Base-by-base conservation (phyloP, 2,888 invertebrate species). In the Galerucella nymphaeae region DNA sequence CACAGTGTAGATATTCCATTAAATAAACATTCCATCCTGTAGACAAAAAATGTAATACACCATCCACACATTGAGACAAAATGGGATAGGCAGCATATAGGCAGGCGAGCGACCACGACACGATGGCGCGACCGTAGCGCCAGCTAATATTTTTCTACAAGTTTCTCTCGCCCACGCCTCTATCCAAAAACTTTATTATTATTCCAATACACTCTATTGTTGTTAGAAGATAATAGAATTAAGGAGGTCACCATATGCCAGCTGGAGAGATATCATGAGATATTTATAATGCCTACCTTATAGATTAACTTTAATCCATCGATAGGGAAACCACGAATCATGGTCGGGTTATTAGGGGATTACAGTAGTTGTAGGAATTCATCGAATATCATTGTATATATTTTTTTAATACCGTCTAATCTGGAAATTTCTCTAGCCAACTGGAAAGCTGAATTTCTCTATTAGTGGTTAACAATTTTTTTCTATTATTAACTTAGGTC, bases 81-180 rank as follows among this genome's bases (percentile, higher is more conserved):
- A 69, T 69, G 62, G 69, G 69, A 62, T 69, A 69, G 63, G 69
- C 69, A 62, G 58, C 55, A 63, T 62, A 62, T 69, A 69, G 63
- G 69, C 69, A 62, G 58, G 45, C 58, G 50, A 62, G 42, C 57
- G 57, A 20, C 57, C 63, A 63, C 62, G 48, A 41, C 62, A 69
- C 45, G 38, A 23, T 41, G 69, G 42, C 69, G 55, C 58, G 58
- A 42, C 14, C 59, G 23, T 18, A 59, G 50, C 69, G 62, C 70
- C 70, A 41, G 63, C 30, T 42, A 70, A 42, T 45, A 66, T 73
- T 75, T 75, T 76, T 75, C 68, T 62, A 62, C 75, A 75, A 80
- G 77, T 80, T 80, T 77, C 77, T 69, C 80, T 69, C 80, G 75
- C 79, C 80, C 77, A 80, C 77, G 76, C 78, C 77, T 66, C 71